Evolutionary conservation across 2,888 invertebrate species (phyloP), one percentile per base, ranked within the genome.

Genomic region (Papilio elwesi): DNA sequence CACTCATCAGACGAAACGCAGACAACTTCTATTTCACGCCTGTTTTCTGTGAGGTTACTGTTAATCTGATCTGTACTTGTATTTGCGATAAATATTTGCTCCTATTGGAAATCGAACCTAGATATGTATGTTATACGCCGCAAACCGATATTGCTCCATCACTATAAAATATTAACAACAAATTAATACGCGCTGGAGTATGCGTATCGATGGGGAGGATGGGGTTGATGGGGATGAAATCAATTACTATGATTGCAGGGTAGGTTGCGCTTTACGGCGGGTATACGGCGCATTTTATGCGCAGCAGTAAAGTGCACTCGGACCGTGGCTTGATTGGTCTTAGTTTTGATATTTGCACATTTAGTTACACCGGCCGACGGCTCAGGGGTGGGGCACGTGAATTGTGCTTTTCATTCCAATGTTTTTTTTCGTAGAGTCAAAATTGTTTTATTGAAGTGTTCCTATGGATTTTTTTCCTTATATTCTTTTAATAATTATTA

Each of bases 261-360:
- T 49, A 49, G 49, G 59, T 49, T 64, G 72, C 72, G 55, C 64
- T 69, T 73, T 65, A 73, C 63, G 65, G 64, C n/a, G 16, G 57
- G 26, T 16, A 63, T 68, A 68, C 51, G 67, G 26, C 47, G 12
- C 47, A 55, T 68, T 73, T 73, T 73, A 73, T 73, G 65, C 64
- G 64, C 16, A n/a, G 15, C 53, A 59, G 38, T 73, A 73, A 73
- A 73, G 64, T 68, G 73, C 73, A 73, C 38, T 68, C 73, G 55
- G 57, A 49, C 64, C 63, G 51, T 63, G 53, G 13, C 36, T 49
- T 64, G 64, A 71, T 71, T 72, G 73, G 57, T 16, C 36, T 63
- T 64, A 12, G 43, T 53, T 53, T 49, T 68, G 64, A 63, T 68
- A 48, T 47, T 68, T 48, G 57, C 47, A 62, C 59, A 62, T 43